Conservation (phyloP, 2,888 invertebrate genomes). For the Apomyelois bistriatella region DNA sequence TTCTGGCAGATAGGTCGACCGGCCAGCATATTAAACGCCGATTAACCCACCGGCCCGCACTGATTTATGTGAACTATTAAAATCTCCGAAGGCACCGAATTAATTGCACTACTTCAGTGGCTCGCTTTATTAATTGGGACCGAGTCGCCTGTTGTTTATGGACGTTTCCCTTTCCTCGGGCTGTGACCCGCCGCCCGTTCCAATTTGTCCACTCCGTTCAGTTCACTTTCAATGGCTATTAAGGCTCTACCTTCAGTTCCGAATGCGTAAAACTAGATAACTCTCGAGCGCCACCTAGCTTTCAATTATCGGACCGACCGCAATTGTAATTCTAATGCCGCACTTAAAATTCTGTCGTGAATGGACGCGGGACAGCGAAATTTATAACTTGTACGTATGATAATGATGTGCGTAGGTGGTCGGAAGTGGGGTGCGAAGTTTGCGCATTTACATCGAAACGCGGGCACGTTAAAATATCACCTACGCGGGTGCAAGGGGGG, state of each 20-base stretch:
- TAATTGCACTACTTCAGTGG: constrained; percentile 77
- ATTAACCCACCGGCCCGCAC: constrained; percentile 74
- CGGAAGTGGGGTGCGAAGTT: constrained; percentile 51
- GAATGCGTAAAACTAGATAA: constrained; percentile 34
- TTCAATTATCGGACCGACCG: constrained; percentile 11
- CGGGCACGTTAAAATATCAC: constrained; percentile 65
- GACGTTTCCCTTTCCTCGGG: constrained; percentile 65
- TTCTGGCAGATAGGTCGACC: constrained; percentile 42
- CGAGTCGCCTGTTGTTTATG: constrained; percentile 76
- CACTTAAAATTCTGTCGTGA: constrained; percentile 50
- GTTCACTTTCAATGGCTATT: constrained; percentile 72
- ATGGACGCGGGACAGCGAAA: constrained; percentile 36
- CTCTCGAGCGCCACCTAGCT: constrained; percentile 12
- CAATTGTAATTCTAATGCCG: constrained; percentile 35
- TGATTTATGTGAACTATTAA: constrained; percentile 80
- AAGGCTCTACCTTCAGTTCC: constrained; percentile 62
- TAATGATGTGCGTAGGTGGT: constrained; percentile 65
- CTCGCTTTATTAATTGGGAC: constrained; percentile 77
- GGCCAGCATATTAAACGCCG: constrained; percentile 76
- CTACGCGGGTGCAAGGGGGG: constrained; percentile 34
- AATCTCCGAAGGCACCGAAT: constrained; percentile 78
- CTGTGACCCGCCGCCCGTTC: constrained; percentile 70
- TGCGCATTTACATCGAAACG: constrained; percentile 72
- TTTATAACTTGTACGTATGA: constrained; percentile 63
- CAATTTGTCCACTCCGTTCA: constrained; percentile 76